Base-by-base conservation (phyloP, 2,113 vertebrate species). In the Pseudolaguvia tuberculata region DNA sequence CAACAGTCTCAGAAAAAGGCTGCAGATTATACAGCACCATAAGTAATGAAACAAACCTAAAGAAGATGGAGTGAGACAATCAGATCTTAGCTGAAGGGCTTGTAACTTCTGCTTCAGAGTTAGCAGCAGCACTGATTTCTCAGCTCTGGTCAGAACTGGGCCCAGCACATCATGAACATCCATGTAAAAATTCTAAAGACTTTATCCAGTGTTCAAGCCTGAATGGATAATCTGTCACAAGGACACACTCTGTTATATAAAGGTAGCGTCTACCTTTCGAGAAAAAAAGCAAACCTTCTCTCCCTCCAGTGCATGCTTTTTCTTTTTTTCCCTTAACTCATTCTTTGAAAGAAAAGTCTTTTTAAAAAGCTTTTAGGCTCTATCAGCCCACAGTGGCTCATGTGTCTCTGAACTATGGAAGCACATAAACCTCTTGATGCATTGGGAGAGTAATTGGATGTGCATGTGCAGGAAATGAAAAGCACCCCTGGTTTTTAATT, bases 201-300 rank as follows among this genome's bases (percentile, higher is more conserved):
- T 89, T 86, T 84, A 84, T 80, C 83, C 85, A 67, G 76, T 9
- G 77, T 83, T 89, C 84, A 86, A 85, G 88, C 89, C 84, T 85
- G 86, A 91, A 87, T 87, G 87, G 83, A 86, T 87, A 90, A 90
- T 89, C 86, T 82, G 87, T 85, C 87, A 90, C 85, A 83, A 88
- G 86, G 84, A 88, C 85, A 82, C 78, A 83, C n/a, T n/a, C n/a
- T n/a, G n/a, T n/a, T n/a, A n/a, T 82, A 83, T 88, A 86, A 86
- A 85, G 85, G 88, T 85, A 85, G 74, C 69, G 55, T 57, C 31
- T 68, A 75, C 84, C 63, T 59, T 73, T 50, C 10, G 31, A 77
- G 70, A 73, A 75, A 71, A 80, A 76, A 85, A 58, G 72, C 75
- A 79, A 77, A 70, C 45, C 56, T 45, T 4, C 21, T 61, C 39